Evolutionary conservation across 2,113 vertebrate genomes (phyloP).

Genomic region (Sylvicapra grimmia): DNA sequence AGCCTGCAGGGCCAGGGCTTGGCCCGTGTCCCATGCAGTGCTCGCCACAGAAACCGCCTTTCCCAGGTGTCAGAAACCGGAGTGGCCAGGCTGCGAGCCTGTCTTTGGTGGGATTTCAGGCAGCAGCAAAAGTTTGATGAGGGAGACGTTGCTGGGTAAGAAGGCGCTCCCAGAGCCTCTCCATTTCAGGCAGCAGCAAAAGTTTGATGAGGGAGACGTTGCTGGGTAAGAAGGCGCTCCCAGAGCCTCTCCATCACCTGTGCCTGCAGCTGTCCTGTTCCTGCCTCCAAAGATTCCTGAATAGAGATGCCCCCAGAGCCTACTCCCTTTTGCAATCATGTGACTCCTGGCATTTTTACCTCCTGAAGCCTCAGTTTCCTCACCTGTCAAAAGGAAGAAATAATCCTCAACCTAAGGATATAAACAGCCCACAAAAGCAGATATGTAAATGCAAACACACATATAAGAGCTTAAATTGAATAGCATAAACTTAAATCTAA

Average conservation of each 20-base stretch:
- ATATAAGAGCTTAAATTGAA: not conserved
- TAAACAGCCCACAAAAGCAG: not conserved
- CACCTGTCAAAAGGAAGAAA: not conserved
- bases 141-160: not conserved
- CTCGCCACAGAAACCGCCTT: not conserved
- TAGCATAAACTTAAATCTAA: not conserved
- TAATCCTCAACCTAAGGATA: not conserved
- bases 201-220: not conserved
- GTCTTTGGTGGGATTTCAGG: not conserved
- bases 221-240: not conserved
- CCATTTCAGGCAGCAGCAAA: not conserved
- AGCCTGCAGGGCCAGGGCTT: not conserved
- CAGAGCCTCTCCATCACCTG: not conserved
- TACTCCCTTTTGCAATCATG: not conserved
- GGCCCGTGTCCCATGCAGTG: accelerated
- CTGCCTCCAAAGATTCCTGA: not conserved
- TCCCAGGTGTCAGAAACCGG: not conserved
- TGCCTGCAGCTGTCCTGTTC: not conserved
- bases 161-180: not conserved
- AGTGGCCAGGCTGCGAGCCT: not conserved
- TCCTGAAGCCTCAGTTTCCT: not conserved
- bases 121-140: not conserved
- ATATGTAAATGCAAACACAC: not conserved
- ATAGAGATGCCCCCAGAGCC: not conserved
- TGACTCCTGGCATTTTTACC: not conserved